Conservation (phyloP, 2,113 vertebrate species). For the Mobula hypostoma region DNA sequence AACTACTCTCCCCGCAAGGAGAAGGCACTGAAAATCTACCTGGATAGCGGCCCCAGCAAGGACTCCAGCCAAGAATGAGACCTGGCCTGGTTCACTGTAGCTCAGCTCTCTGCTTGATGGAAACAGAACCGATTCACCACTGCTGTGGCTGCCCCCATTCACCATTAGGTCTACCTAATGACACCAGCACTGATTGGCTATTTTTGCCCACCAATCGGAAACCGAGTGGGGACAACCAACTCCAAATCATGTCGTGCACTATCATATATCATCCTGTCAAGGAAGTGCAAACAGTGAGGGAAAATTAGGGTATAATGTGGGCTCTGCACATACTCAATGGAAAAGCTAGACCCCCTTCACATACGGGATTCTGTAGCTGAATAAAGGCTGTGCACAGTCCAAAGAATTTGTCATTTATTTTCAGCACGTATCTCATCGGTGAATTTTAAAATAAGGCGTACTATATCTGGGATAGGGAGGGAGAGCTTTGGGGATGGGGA, state of each 20-base stretch:
- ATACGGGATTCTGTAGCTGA: slow-evolving; percentile 66
- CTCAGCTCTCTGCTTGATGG: slow-evolving; percentile 56
- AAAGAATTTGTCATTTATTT: slow-evolving; percentile 59
- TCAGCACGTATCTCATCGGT: slow-evolving; percentile 71
- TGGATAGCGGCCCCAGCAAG: slow-evolving; percentile 89
- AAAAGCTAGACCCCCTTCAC: slow-evolving; percentile 60
- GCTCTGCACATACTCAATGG: slow-evolving; percentile 62
- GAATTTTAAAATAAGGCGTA: slow-evolving; percentile 35
- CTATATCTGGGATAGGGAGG: slow-evolving; percentile 23
- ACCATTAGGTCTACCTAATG: slow-evolving; percentile 61
- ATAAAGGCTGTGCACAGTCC: slow-evolving; percentile 66
- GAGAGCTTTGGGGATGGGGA: not conserved
- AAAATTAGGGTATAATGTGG: slow-evolving; percentile 57
- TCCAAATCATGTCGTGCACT: slow-evolving; percentile 90
- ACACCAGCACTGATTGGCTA: slow-evolving; percentile 71
- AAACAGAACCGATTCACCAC: slow-evolving; percentile 60
- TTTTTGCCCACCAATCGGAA: slow-evolving; percentile 61
- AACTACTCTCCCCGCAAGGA: slow-evolving; percentile 97
- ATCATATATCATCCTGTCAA: slow-evolving; percentile 96
- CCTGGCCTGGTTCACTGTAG: slow-evolving; percentile 44
- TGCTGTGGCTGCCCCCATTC: slow-evolving; percentile 57
- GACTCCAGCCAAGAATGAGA: slow-evolving; percentile 87
- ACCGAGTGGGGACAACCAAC: slow-evolving; percentile 63
- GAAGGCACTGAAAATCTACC: slow-evolving; percentile 98
- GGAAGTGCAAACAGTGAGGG: slow-evolving; percentile 78